These are phyloP conservation scores for Penaeus indicus DNA, from an alignment of 1,140 invertebrate species.

Conservation along the genomic window DNA sequence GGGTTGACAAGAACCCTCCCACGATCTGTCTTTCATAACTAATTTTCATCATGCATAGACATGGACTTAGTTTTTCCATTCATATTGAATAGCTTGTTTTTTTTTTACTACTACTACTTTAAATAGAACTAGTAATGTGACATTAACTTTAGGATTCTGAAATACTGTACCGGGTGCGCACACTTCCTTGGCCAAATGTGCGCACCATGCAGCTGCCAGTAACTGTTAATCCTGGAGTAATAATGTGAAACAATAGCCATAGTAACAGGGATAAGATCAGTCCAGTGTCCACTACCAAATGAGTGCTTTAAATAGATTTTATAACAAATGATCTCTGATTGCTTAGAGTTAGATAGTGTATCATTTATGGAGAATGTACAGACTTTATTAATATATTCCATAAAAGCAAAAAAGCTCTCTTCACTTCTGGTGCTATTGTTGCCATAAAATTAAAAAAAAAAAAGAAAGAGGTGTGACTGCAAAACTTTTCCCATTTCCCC, in stretches of 20 bases:
- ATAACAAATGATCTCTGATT: slow-evolving; percentile 62
- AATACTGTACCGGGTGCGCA: too few species aligned
- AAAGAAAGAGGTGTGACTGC: slow-evolving; percentile 18
- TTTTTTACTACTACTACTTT: background rate
- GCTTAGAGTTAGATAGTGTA: slow-evolving; percentile 59
- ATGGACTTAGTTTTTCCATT: slow-evolving; percentile 31
- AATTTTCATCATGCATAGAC: slow-evolving; percentile 45
- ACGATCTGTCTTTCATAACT: slow-evolving; percentile 43
- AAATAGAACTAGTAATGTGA: slow-evolving; percentile 11
- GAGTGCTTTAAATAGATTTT: slow-evolving; percentile 63
- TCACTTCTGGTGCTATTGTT: slow-evolving; percentile 63
- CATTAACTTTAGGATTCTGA: too few species aligned
- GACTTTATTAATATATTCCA: slow-evolving; percentile 40
- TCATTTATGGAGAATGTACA: slow-evolving; percentile 43
- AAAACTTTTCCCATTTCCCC: background rate
- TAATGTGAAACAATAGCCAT: background rate
- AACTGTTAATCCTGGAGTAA: slow-evolving; percentile 11
- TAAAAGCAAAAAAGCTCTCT: slow-evolving; percentile 49
- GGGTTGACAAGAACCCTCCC: slow-evolving; percentile 18
- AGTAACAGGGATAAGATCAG: slow-evolving; percentile 22
- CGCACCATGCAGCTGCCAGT: background rate
- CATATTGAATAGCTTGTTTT: slow-evolving; percentile 33
- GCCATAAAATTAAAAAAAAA: slow-evolving; percentile 47
- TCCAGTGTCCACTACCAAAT: slow-evolving; percentile 49
- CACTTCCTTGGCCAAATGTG: slow-evolving; percentile 6